Evolutionary conservation across 2,888 invertebrate genomes (phyloP), one percentile per base, ranked within the genome.

Genomic region (Drosophila anomalata): DNA sequence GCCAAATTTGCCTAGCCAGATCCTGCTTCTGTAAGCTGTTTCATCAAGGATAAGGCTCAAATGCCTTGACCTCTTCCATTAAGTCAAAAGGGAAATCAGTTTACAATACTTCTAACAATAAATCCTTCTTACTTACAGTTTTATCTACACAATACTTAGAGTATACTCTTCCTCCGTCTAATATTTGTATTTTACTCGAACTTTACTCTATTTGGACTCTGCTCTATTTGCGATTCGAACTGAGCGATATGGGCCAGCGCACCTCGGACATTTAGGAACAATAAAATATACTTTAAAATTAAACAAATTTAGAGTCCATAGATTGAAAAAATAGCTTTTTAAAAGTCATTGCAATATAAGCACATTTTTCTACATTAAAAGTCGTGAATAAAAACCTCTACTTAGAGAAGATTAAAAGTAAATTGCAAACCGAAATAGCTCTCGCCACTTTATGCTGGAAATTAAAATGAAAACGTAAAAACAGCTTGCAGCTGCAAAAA

Each of bases 1-100:
- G 65, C 57, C 60, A 55, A 65, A 69, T 85, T 58, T 58, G 77
- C 61, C 24, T 44, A 51, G 48, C 36, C 61, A 62, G 36, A 6
- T 14, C 20, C n/a, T 22, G 17, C 9, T 56, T 14, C 8, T 29
- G n/a, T 11, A 17, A 22, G 14, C 24, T 31, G 17, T 17, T 14
- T 7, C 26, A 14, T 44, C 36, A 22, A 36, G 20, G 20, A 50
- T 50, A 48, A 42, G 31, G 14, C 44, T 22, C 11, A 24, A 31
- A n/a, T 46, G 31, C 24, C 46, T 52, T 22, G 26, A 36, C 46
- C 51, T 22, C 29, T 36, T 14, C 9, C 3, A 55, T n/a, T 63
- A n/a, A 26, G 47, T 50, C 39, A 20, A 20, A 31, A 26, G 17
- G 31, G 29, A 36, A 41, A 44, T 54, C 55, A 44, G 36, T 47